These are phyloP conservation scores for Liparis tanakae DNA, from an alignment of 2,797 vertebrate genomes.

Conservation along the genomic window DNA sequence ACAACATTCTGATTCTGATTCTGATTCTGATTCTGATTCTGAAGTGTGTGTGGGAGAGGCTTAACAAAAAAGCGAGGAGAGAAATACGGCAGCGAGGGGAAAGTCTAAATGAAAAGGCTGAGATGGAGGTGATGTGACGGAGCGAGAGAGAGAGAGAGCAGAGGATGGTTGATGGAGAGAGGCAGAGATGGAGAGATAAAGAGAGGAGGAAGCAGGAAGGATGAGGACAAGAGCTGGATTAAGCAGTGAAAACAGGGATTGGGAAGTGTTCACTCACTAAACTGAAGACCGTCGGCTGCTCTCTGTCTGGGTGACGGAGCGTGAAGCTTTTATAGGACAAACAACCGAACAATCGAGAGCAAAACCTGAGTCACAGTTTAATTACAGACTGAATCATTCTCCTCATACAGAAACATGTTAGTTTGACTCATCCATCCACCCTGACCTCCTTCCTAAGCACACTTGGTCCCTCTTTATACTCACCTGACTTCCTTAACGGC, in stretches of 20 bases:
- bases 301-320: conserved; percentile 87
- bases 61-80: conserved; percentile 68
- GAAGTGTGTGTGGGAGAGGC: conserved; percentile 78
- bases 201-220: conserved; percentile 74
- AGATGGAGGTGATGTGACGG: conserved; percentile 66
- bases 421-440: not conserved
- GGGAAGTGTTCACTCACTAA: conserved; percentile 60
- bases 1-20: too few relatives aligned
- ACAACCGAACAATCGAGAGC: not conserved
- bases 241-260: conserved; percentile 71
- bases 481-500: not conserved
- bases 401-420: too few relatives aligned
- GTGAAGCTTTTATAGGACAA: conserved; percentile 76
- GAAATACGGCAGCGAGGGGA: conserved; percentile 66
- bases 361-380: not conserved
- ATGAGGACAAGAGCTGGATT: conserved; percentile 76
- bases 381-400: not conserved
- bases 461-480: not conserved
- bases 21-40: too few relatives aligned
- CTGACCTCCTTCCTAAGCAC: not conserved
- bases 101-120: conserved; percentile 81
- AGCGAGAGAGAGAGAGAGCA: conserved; percentile 46
- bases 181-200: conserved; percentile 72
- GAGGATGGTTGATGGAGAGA: conserved; percentile 55
- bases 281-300: conserved; percentile 61